Evolutionary conservation across 2,797 vertebrate species (phyloP), one percentile per base, ranked within the genome.

Genomic region (Phoebastria nigripes): DNA sequence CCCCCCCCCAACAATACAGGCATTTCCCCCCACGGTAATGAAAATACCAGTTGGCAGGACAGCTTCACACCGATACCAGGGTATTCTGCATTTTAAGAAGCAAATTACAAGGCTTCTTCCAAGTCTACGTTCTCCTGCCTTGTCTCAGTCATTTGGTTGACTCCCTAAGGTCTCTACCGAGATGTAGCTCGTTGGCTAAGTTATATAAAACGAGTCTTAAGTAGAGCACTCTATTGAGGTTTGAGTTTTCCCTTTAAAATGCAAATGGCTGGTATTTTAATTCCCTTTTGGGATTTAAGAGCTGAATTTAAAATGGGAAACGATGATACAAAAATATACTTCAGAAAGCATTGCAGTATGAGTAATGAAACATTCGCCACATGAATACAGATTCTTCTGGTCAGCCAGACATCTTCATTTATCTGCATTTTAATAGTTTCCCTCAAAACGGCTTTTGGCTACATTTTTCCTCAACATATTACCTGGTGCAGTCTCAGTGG

Each of bases 221-320:
- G 88, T 58, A 93, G 79, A 93, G 39, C 82, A 81, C 69, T 87
- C 81, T 65, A 19, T 4, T 35, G 88, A 94, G 91, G 87, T 85
- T 94, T 91, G 84, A 83, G 44, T 87, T 88, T 94, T 95, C 47
- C 70, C 91, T 97, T 97, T 96, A 94, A 94, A 96, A 97, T 96
- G 95, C 93, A 97, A 97, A 97, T 90, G 52, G 44, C 8, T 96
- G 76, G 59, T 31, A 82, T 86, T 86, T 89, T 95, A 92, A 93
- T 96, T 94, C 93, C 88, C 93, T 84, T 86, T 83, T 19, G 95
- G 84, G 80, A 83, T 91, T 86, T 94, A 63, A 91, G 66, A 78
- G 37, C 82, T 81, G 94, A 86, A 93, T 94, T 93, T 94, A 59
- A 94, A 94, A 93, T 58, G 41, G 84, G 58, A 89, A 93, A 72